These are phyloP conservation scores for Esox lucius DNA, from an alignment of 2,797 vertebrate genomes.

Conservation along the genomic window DNA sequence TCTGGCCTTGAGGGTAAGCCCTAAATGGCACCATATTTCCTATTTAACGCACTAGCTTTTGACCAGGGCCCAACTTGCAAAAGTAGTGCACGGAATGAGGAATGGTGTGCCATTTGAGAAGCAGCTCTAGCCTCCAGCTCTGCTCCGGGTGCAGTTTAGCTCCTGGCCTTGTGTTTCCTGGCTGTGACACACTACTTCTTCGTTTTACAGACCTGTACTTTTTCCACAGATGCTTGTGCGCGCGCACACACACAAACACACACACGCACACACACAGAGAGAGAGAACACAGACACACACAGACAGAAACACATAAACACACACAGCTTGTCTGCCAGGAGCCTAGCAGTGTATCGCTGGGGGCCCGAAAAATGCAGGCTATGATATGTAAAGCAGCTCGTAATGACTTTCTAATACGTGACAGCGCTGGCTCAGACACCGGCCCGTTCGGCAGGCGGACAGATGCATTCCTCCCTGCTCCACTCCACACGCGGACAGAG, in stretches of 20 bases:
- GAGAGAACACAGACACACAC: constrained; percentile 22
- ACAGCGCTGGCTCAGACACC: background rate
- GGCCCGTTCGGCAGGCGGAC: background rate
- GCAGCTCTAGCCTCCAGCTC: background rate
- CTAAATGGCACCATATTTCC: background rate
- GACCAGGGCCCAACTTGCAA: no score
- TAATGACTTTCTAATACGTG: constrained; percentile 69
- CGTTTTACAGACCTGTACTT: constrained; percentile 28
- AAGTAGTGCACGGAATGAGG: no score
- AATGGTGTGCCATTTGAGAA: background rate
- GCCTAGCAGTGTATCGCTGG: constrained; percentile 21
- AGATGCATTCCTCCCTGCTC: constrained; percentile 41
- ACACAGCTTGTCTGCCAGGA: constrained; percentile 38
- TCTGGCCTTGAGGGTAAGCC: background rate
- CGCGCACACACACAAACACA: constrained; percentile 25
- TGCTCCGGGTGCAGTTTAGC: constrained; percentile 41
- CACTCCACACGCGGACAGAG: constrained; percentile 56
- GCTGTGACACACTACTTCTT: constrained; percentile 47
- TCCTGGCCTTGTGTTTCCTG: constrained; percentile 24
- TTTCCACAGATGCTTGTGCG: constrained; percentile 4
- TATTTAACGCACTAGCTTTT: background rate
- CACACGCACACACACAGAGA: background rate
- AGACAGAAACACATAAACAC: background rate
- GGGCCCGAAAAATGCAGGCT: constrained; percentile 44
- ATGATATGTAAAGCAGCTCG: constrained; percentile 46